These are phyloP conservation scores for Nasalis larvatus DNA, from an alignment of 2,113 vertebrate species.

Conservation along the genomic window DNA sequence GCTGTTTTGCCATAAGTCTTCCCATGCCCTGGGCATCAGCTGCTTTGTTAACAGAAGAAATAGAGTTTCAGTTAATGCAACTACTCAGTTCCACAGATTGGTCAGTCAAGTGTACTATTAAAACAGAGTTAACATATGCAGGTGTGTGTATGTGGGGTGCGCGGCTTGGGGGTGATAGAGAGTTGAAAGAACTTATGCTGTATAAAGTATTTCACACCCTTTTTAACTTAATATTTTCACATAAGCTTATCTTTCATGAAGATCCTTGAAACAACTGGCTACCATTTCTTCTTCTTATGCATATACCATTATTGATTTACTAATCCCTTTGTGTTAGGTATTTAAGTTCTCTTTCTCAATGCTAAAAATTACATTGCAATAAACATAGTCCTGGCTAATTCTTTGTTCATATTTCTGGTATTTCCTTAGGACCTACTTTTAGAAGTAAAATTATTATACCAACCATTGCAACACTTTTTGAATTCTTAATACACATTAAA, in stretches of 20 bases:
- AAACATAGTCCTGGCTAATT: neutral
- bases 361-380: neutral
- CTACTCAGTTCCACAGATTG: neutral
- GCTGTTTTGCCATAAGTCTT: neutral
- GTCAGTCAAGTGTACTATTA: neutral
- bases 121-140: neutral
- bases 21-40: neutral
- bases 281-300: neutral
- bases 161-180: neutral
- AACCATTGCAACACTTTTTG: neutral
- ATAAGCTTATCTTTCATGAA: neutral
- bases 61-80: neutral
- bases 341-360: constrained; percentile 12
- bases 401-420: neutral
- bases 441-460: constrained; percentile 18
- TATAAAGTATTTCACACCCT: neutral
- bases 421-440: neutral
- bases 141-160: neutral
- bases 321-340: neutral
- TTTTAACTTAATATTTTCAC: constrained; percentile 16
- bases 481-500: neutral
- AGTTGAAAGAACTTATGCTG: neutral
- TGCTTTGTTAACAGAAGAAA: constrained; percentile 1
- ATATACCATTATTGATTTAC: neutral
- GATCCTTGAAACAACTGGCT: neutral